Base-by-base conservation (phyloP, 2,797 vertebrate species). In the Etheostoma nigrum region DNA sequence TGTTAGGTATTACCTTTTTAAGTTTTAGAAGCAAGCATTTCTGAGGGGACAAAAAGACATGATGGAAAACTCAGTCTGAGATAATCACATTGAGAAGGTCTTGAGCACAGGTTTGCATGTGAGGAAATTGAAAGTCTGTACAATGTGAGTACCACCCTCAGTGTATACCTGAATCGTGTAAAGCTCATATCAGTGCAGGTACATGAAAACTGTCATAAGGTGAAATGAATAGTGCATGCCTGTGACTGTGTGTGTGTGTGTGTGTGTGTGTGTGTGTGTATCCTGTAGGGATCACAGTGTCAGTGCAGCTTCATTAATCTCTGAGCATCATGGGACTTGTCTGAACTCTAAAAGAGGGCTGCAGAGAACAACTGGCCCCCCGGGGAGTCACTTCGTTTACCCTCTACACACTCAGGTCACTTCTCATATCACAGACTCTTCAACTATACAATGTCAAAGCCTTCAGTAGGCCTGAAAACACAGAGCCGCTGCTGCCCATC, bases 231-330 rank as follows among this genome's bases (percentile, higher is more conserved):
- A 53, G 81, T 74, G 47, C n/a, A n/a, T 3, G 57, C 59, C 11
- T 36, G 51, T 70, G 72, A 69, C 40, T 58, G 69, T 36, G 33
- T 67, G 70, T 67, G 63, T 57, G 76, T 70, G 81, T 81, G 83
- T 77, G 88, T 76, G 69, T 36, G 33, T 67, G 70, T 67, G 63
- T 57, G 76, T 70, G 81, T 81, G 83, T 77, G 88, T 76, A 86
- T 91, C 86, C 87, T 90, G 91, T 61, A 72, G 89, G 86, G 88
- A 90, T 93, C 91, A 89, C 79, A 78, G 89, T 90, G 84, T 86
- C 79, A 84, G 82, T 40, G 86, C 81, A 73, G 93, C 91, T 92
- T 92, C 93, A 94, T 94, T 93, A 93, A 94, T 93, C 93, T 92
- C 83, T 27, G 71, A 12, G 86, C 89, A 82, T 92, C 86, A 65